phyloP scores from a whole-genome alignment of 2,797 vertebrate species.

The Alectoris magna region DNA sequence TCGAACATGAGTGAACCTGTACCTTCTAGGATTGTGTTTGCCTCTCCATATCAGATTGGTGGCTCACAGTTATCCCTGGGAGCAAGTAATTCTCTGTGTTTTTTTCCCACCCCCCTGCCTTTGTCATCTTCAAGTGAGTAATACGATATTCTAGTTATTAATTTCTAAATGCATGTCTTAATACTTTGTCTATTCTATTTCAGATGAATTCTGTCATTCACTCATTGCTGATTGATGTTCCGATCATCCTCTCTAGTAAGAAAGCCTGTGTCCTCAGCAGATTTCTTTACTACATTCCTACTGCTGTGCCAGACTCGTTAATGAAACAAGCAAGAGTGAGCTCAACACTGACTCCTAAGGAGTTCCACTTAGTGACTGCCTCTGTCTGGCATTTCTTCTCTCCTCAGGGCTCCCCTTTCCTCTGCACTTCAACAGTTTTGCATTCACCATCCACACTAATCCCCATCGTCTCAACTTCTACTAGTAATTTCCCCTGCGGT shows the following conservation, averaged over 20 bases:
- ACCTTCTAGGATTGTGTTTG: conserved; percentile 47
- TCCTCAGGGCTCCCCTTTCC: not conserved
- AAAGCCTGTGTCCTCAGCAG: not conserved
- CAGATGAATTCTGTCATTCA: conserved; percentile 17
- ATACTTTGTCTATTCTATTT: conserved; percentile 3
- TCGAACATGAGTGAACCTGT: conserved; percentile 60
- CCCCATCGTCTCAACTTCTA: conserved; percentile 32
- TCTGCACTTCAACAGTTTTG: conserved; percentile 1
- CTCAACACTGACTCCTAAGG: conserved; percentile 13
- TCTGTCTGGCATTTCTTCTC: not conserved
- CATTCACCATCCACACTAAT: conserved; percentile 3
- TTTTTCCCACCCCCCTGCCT: conserved; percentile 29
- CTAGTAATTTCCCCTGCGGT: conserved; percentile 51
- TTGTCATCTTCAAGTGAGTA: conserved; percentile 53
- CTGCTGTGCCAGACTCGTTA: conserved; percentile 29
- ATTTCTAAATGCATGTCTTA: conserved; percentile 51
- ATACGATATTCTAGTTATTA: conserved; percentile 47
- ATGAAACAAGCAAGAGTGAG: not conserved
- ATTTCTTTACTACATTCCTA: not conserved
- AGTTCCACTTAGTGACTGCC: not conserved
- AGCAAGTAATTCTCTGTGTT: conserved; percentile 16
- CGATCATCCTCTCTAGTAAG: conserved; percentile 15
- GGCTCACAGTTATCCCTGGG: conserved; percentile 39
- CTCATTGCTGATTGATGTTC: conserved; percentile 26
- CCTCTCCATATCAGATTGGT: conserved; percentile 31